Evolutionary conservation across 1,140 invertebrate genomes (phyloP).

Genomic region (Leptinotarsa lineolata): DNA sequence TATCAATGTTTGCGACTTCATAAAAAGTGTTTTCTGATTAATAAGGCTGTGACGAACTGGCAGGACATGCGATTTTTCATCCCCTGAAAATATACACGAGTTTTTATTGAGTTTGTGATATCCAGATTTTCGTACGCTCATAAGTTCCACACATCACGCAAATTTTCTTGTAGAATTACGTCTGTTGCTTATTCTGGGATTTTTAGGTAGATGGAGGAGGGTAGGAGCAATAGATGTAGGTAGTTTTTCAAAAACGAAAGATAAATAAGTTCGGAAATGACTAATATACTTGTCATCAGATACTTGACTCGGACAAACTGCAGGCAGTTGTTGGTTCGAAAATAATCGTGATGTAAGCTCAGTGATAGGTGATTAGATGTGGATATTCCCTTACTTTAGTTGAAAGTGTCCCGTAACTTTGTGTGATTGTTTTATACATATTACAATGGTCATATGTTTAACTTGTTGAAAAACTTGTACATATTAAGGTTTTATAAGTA

Average conservation of each 20-base stretch:
- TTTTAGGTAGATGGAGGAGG: no score
- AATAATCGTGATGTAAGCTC: background rate
- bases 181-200: no score
- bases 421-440: background rate
- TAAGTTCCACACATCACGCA: background rate
- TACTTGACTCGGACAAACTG: no score
- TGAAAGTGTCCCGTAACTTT: background rate
- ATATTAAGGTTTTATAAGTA: no score
- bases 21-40: background rate
- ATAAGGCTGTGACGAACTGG: conserved; percentile 5
- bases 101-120: background rate
- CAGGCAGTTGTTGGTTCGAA: background rate
- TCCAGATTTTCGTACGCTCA: background rate
- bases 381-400: background rate
- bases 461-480: no score
- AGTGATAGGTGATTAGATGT: background rate
- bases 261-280: no score
- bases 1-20: no score
- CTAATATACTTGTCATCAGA: no score
- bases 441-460: background rate
- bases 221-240: no score
- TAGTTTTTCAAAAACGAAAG: no score
- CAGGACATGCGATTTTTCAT: background rate
- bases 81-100: background rate
- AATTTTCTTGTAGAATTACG: background rate